phyloP scores from a whole-genome alignment of 1,140 invertebrate species.

The Brachionus rubens region DNA sequence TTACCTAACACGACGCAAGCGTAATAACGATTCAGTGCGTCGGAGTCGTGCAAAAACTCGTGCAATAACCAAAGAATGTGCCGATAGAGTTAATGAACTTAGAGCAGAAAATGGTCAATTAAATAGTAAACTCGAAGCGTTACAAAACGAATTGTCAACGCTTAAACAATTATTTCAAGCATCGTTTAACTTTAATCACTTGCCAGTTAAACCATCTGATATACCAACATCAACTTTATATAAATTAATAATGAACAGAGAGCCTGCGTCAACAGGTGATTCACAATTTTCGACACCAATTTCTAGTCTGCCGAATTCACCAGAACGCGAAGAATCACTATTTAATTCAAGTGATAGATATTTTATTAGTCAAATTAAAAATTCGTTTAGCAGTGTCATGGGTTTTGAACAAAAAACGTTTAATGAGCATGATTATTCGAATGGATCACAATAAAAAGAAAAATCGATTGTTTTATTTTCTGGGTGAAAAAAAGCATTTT shows the following conservation, averaged over 20 bases:
- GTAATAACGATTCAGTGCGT: slow-evolving; percentile 36
- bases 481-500: slow-evolving; percentile 20
- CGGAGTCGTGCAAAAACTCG: slow-evolving; percentile 32
- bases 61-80: slow-evolving; percentile 15
- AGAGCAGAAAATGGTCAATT: slow-evolving; percentile 16
- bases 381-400: background rate
- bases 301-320: background rate
- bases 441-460: background rate
- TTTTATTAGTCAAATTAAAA: slow-evolving; percentile 25
- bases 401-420: background rate
- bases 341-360: background rate
- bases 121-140: background rate
- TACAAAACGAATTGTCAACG: slow-evolving; percentile 21
- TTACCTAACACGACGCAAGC: background rate
- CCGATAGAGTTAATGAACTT: background rate
- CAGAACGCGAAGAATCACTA: background rate
- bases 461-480: slow-evolving; percentile 2
- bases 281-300: background rate
- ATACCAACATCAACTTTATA: slow-evolving; percentile 42
- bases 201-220: slow-evolving; percentile 24
- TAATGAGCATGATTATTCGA: slow-evolving; percentile 24
- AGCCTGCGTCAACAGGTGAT: background rate
- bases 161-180: slow-evolving; percentile 18
- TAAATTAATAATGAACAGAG: slow-evolving; percentile 45
- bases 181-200: background rate